Evolutionary conservation across 2,797 vertebrate species (phyloP).

Genomic region (Euphonia xanthogaster): DNA sequence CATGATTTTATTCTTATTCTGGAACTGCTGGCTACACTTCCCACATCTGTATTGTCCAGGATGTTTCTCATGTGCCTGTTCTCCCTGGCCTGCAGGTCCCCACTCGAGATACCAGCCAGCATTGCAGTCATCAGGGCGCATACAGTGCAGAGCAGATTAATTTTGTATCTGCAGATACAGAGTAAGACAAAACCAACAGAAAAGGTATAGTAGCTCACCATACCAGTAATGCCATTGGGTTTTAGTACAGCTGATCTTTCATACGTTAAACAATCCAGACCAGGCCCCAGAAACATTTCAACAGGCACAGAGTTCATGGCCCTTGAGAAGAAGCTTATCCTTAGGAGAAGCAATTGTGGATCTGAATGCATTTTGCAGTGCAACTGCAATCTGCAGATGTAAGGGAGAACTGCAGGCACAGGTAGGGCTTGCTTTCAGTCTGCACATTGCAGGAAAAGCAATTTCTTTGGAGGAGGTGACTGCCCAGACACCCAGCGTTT

Average conservation of each 20-base stretch:
- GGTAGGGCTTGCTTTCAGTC: not conserved
- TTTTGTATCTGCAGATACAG: not conserved
- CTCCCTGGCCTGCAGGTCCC: not conserved
- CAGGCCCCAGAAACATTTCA: not conserved
- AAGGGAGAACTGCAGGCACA: not conserved
- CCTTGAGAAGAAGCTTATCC: not conserved
- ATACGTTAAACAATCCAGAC: not conserved
- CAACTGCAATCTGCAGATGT: not conserved
- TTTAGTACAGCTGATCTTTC: not conserved
- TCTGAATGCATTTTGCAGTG: not conserved
- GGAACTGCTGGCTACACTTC: not conserved
- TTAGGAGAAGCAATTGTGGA: not conserved
- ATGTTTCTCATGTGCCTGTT: not conserved
- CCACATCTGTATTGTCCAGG: not conserved
- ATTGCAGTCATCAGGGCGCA: not conserved
- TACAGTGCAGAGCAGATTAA: not conserved
- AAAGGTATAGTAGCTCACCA: not conserved
- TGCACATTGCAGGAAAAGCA: not conserved
- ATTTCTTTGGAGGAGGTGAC: not conserved
- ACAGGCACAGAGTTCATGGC: rapidly evolving
- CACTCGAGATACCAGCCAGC: not conserved
- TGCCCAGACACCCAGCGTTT: not conserved
- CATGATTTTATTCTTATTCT: not conserved
- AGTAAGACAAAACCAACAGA: not conserved
- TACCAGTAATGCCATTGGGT: not conserved